phyloP scores from a whole-genome alignment of 2,888 invertebrate genomes.

The Apamea anceps region DNA sequence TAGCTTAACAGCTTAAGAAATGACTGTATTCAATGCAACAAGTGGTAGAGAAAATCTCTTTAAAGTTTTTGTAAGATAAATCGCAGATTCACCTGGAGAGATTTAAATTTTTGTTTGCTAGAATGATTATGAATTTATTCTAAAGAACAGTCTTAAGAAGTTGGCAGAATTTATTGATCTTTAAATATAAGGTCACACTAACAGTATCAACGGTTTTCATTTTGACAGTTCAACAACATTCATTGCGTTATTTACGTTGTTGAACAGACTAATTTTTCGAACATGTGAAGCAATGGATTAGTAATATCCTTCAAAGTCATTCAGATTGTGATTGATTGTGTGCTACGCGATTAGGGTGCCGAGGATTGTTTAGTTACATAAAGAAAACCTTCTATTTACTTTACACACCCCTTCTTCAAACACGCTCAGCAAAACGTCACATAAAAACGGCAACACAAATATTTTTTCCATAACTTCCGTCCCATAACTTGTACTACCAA shows the following conservation, averaged over 20 bases:
- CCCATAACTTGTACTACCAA: slow-evolving; percentile 42
- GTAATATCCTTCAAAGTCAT: background rate
- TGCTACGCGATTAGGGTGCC: background rate
- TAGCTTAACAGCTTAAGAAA: slow-evolving; percentile 41
- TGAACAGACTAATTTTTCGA: background rate
- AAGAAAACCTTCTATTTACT: too few relatives aligned
- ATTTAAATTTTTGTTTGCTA: background rate
- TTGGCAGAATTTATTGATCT: too few relatives aligned
- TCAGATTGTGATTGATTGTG: background rate
- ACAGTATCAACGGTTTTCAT: background rate
- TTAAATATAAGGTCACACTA: background rate
- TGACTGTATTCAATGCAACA: slow-evolving; percentile 44
- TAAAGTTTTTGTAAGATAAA: slow-evolving; percentile 13
- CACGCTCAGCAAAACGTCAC: background rate
- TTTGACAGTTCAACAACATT: background rate
- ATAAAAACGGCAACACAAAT: background rate
- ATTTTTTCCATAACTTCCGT: slow-evolving; percentile 27
- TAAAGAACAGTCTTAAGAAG: background rate
- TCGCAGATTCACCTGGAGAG: background rate
- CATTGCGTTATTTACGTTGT: background rate
- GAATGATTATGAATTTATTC: background rate
- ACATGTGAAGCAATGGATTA: background rate
- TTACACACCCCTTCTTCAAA: background rate
- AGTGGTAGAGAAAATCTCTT: slow-evolving; percentile 18
- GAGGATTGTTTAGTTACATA: background rate